Percentiles rank a stretch among this genome's conserved stretches.
These are phyloP conservation scores for Epistrophella euchroma DNA, from an alignment of 2,888 invertebrate genomes.

Conservation along the genomic window DNA sequence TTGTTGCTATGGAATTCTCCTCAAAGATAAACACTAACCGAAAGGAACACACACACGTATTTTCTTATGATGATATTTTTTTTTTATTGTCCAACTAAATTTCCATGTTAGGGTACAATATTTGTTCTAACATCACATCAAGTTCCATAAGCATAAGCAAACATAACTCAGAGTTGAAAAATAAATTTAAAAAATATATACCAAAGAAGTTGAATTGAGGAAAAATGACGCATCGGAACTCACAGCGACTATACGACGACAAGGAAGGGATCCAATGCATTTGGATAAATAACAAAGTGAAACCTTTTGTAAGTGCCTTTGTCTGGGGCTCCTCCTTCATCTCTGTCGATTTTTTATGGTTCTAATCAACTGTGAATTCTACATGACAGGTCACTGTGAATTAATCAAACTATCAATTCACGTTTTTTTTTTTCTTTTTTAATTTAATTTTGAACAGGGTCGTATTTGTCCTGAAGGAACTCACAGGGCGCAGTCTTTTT, in stretches of 20 bases:
- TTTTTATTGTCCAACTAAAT: not conserved
- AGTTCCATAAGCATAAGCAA: slow-evolving; percentile 67
- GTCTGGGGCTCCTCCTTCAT: slow-evolving; percentile 14
- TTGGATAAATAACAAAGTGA: slow-evolving; percentile 49
- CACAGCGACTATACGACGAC: not conserved
- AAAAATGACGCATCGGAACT: slow-evolving; percentile 26
- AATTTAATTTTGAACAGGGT: not conserved
- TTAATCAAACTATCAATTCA: slow-evolving; percentile 58
- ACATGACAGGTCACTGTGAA: slow-evolving; percentile 55
- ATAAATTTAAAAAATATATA: slow-evolving; percentile 13
- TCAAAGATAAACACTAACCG: slow-evolving; percentile 22
- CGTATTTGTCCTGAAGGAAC: not conserved
- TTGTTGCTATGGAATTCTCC: not conserved
- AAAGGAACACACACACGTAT: slow-evolving; percentile 22
- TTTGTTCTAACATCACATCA: slow-evolving; percentile 63
- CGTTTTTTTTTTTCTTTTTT: too few relatives aligned
- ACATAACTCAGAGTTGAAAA: slow-evolving; percentile 40
- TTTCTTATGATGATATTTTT: not conserved
- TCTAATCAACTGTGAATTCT: slow-evolving; percentile 57
- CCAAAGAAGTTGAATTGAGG: slow-evolving; percentile 21
- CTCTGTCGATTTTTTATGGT: slow-evolving; percentile 8
- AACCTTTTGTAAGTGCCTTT: slow-evolving; percentile 13
- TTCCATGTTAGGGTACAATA: slow-evolving; percentile 14
- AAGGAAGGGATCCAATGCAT: slow-evolving; percentile 10
- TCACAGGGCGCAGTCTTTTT: not conserved